Evolutionary conservation across 1,140 invertebrate species (phyloP).

Genomic region (Apis dorsata): DNA sequence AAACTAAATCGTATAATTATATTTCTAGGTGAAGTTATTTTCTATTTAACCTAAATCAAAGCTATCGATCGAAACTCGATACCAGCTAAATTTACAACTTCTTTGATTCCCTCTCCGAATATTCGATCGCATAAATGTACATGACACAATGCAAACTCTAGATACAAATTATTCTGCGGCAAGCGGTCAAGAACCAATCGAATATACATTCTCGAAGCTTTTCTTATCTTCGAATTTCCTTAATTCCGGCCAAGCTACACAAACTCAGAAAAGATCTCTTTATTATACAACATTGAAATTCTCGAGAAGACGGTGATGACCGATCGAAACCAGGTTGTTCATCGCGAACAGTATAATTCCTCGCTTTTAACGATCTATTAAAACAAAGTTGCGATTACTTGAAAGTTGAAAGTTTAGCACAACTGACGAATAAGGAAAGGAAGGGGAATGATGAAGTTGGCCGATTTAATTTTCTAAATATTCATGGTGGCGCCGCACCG

Average conservation of each 20-base stretch:
- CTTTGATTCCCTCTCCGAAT: not conserved
- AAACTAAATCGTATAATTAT: no score
- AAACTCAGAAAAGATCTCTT: not conserved
- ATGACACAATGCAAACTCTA: no score
- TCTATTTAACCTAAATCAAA: not conserved
- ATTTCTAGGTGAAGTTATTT: not conserved
- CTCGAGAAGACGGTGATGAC: not conserved
- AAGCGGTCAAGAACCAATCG: not conserved
- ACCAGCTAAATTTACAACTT: not conserved
- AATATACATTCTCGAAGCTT: not conserved
- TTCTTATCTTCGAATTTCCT: no score
- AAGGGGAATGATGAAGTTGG: slow-evolving; percentile 41
- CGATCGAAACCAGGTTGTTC: not conserved
- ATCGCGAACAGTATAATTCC: not conserved
- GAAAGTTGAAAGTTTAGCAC: not conserved
- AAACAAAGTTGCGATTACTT: not conserved
- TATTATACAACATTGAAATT: not conserved
- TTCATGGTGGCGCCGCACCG: slow-evolving; percentile 48
- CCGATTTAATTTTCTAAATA: slow-evolving; percentile 68
- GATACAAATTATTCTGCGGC: not conserved
- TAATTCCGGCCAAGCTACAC: no score
- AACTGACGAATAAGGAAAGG: not conserved
- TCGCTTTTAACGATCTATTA: slow-evolving; percentile 4
- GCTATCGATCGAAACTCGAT: no score
- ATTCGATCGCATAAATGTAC: not conserved